Base-by-base conservation (phyloP, 2,797 vertebrate genomes). In the Vultur gryphus region DNA sequence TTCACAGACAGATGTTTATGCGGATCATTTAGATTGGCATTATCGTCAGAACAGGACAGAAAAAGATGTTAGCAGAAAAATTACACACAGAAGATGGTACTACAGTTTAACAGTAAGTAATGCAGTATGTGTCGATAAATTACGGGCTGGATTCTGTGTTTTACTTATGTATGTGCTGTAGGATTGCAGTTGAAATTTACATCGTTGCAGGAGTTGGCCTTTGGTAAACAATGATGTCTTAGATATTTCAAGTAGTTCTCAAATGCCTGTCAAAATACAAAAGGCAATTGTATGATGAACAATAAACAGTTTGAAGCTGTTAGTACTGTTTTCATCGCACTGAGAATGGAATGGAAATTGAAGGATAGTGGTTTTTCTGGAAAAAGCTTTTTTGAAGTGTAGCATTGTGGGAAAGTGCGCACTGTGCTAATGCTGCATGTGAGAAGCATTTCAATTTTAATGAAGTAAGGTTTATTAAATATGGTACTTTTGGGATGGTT, bases 21-120 rank as follows among this genome's bases (percentile, higher is more conserved):
- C 99, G 0, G 99, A 99, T 98, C 99, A 99, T 91, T 98, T 99
- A 97, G 99, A 99, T 90, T 99, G 99, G 99, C 99, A 99, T 98
- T 99, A 99, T 96, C 98, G 99, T 23, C 99, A 99, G 98, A 99
- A 99, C 97, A 98, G 99, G 80, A 99, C 99, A 1, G 99, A 99
- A 87, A 99, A 99, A 92, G 99, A 99, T 28, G 98, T 99, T 84
- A 99, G 99, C 98, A 99, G 99, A 95, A 99, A 99, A 98, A 97
- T 99, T 88, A 99, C 99, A 3, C 99, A 99, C 92, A 98, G 99
- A 46, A 98, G 99, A 89, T 99, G 99, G 99, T 99, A 99, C 98
- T 99, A 99, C 98, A 98, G 98, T 87, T 98, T 99, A 91, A 99
- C 97, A 83, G 99, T 99, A 98, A 99, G 99, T 94, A 92, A 59